Evolutionary conservation across 1,140 invertebrate genomes (phyloP), one percentile per base, ranked within the genome.

Genomic region (Diabrotica virgifera): DNA sequence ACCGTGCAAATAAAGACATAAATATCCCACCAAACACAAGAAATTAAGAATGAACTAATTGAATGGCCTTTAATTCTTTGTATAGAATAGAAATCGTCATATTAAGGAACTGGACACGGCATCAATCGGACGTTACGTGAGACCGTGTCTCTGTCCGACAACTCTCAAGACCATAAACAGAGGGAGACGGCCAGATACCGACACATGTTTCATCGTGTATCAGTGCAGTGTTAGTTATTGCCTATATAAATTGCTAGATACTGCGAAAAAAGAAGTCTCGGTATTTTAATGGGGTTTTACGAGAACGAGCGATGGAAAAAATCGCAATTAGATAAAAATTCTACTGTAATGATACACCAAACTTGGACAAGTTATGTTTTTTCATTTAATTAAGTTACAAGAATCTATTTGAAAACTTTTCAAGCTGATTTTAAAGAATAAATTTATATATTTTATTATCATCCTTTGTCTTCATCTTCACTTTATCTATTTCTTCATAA

Each of bases 21-120:
- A 73, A 73, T 70, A 69, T 63, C 59, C 51, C 38, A 64, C 56
- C 65, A 65, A 66, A 66, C 69, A 61, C 61, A 70, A 73, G 70
- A 72, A 73, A 73, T 73, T 70, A 71, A 69, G 63, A 71, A 71
- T 66, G 69, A 67, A 67, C 70, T 71, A 73, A 73, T 73, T 73
- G 71, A 71, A 73, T 71, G 70, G 52, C 65, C 24, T 73, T 71
- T 73, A 73, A 73, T 73, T 71, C 67, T 62, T 66, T 66, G 59
- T 56, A 59, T 64, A 68, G 71, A 73, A 73, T 73, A 73, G 71
- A 73, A 73, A 73, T 73, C 66, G 71, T 69, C 70, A 69, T 70
- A 73, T 73, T 73, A 73, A 73, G 59, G 63, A 52, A 62, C 51
- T 62, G 51, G 60, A 59, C 63, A 68, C 62, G 51, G 50, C 59